Evolutionary conservation across 2,797 vertebrate genomes (phyloP).

Genomic region (Thalassophryne amazonica): DNA sequence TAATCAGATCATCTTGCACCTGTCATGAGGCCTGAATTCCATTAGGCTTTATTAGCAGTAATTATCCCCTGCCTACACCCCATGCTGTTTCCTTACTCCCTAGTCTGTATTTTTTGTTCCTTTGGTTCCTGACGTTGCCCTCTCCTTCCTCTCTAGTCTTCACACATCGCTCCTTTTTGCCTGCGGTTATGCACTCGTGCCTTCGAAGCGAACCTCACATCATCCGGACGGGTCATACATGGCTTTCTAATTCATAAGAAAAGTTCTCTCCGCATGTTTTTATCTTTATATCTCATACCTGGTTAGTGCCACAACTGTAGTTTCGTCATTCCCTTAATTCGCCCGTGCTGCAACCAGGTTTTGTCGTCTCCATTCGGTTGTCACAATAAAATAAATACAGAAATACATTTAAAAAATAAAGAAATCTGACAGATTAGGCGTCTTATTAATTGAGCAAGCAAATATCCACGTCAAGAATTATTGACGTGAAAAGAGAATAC

Average conservation of each 20-base stretch:
- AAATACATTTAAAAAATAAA: too few species aligned
- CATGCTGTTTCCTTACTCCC: slow-evolving; percentile 58
- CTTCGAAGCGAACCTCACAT: slow-evolving; percentile 8
- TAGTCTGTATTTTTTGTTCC: slow-evolving; percentile 45
- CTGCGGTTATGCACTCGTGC: slow-evolving; percentile 4
- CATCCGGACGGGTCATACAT: slow-evolving; percentile 35
- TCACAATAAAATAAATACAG: too few species aligned
- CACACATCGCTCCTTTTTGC: neutral
- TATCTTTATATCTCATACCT: slow-evolving; percentile 16
- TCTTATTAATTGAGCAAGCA: too few species aligned
- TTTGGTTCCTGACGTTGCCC: slow-evolving; percentile 34
- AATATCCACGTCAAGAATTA: too few species aligned
- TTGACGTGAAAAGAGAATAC: too few species aligned
- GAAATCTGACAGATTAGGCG: too few species aligned
- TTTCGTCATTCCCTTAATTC: too few species aligned
- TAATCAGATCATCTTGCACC: slow-evolving; percentile 84
- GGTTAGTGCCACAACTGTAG: too few species aligned
- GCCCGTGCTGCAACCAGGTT: too few species aligned
- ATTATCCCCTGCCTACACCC: slow-evolving; percentile 75
- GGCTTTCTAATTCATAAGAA: too few species aligned
- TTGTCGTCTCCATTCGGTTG: too few species aligned
- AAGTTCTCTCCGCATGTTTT: slow-evolving; percentile 27
- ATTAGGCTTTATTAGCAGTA: slow-evolving; percentile 84
- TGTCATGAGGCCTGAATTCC: slow-evolving; percentile 81
- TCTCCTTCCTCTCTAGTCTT: slow-evolving; percentile 17